Percentiles rank a stretch among this genome's conserved stretches.
Evolutionary conservation across 1,140 invertebrate genomes (phyloP).

Genomic region (Bacillus rossius): DNA sequence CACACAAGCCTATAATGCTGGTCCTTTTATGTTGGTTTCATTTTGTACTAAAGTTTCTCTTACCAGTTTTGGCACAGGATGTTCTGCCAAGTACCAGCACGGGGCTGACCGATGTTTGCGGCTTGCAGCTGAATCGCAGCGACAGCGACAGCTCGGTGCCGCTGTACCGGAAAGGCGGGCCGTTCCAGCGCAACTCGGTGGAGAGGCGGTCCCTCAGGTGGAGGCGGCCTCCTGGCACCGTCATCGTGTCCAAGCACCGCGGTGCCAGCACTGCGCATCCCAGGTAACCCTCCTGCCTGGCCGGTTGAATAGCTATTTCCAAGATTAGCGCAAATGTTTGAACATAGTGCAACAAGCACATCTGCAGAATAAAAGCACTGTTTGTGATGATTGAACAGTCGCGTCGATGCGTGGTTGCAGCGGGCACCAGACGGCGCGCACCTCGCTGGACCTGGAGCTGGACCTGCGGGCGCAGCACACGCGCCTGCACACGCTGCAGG

Average conservation of each 20-base stretch:
- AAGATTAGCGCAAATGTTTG: too few relatives aligned
- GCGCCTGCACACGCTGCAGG: slow-evolving; percentile 70
- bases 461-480: slow-evolving; percentile 87
- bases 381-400: too few relatives aligned
- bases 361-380: too few relatives aligned
- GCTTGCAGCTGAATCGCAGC: slow-evolving; percentile 80
- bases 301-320: slow-evolving; percentile 39
- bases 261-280: slow-evolving; percentile 9
- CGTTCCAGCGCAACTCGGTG: slow-evolving; percentile 86
- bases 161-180: slow-evolving; percentile 67
- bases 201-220: slow-evolving; percentile 83
- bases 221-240: slow-evolving; percentile 41
- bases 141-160: slow-evolving; percentile 97
- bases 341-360: too few relatives aligned
- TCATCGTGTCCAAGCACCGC: slow-evolving; percentile 10
- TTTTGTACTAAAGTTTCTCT: too few relatives aligned
- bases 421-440: slow-evolving; percentile 53
- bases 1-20: too few relatives aligned
- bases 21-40: too few relatives aligned
- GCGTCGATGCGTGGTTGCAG: not conserved
- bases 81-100: too few relatives aligned
- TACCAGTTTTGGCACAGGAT: too few relatives aligned
- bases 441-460: slow-evolving; percentile 86
- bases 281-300: slow-evolving; percentile 11
- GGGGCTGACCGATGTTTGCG: slow-evolving; percentile 15